Evolutionary conservation across 1,140 invertebrate species (phyloP), one percentile per base, ranked within the genome.

Genomic region (Anastatus disparis): DNA sequence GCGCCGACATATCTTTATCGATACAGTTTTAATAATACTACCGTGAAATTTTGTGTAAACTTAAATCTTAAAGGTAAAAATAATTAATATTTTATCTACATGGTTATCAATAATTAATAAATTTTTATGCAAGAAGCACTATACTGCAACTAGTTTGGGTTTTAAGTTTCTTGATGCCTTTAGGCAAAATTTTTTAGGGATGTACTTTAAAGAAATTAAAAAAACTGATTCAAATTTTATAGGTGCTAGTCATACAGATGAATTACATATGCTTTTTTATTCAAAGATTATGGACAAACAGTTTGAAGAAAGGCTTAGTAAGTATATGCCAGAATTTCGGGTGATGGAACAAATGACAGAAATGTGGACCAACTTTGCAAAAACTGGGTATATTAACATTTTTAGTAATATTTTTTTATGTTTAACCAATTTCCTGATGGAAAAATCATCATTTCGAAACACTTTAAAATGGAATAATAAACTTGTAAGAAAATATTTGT

Each of bases 1-100:
- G 65, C 75, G 24, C 76, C 84, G 0, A 80, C 86, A 2, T 90
- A 86, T 66, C 77, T 87, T 46, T 89, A 89, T 62, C 77, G 78
- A 71, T 88, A 89, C 76, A 80, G 83, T 38, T 86, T 82, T 50
- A 77, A 84, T 1, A 53, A 42, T 10, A 38, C 74, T 0, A 0
- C 70, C 0, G 44, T 42, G 7, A 78, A 76, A 27, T 17, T 17
- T 4, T 0, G 46, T 0, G 13, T 74, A 0, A 35, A 72, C 31
- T 27, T 6, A 4, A 35, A 35, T 4, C 31, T 35, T 10, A 35
- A 35, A 35, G 31, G 31, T 35, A 6, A 4, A 35, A 6, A 35
- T 46, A 8, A 8, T n/a, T 8, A 4, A 24, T 62, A 64, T 0
- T 9, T 1, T 35, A 6, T 10, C 31, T 4, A 6, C 4, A 35